Evolutionary conservation across 2,797 vertebrate species (phyloP).

Genomic region (Phaenicophaeus curvirostris): DNA sequence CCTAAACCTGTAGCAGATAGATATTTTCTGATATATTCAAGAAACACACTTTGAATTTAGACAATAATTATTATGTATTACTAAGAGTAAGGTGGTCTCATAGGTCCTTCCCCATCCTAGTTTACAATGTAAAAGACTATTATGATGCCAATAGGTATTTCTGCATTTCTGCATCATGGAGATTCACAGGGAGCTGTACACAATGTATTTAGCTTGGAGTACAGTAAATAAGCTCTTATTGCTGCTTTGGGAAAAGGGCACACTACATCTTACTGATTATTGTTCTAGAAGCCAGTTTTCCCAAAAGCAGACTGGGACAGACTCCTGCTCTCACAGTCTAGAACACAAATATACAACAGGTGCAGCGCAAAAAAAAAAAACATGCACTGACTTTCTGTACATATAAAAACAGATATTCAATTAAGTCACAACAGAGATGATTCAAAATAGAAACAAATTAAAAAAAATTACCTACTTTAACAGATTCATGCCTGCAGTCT

Average conservation of each 20-base stretch:
- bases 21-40: neutral
- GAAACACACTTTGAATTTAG: neutral
- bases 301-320: conserved; percentile 32
- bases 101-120: neutral
- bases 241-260: conserved; percentile 26
- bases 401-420: conserved; percentile 42
- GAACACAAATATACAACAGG: conserved; percentile 47
- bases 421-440: conserved; percentile 58
- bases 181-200: conserved; percentile 39
- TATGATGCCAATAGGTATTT: neutral
- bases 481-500: conserved; percentile 74
- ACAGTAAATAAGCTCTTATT: conserved; percentile 37
- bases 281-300: conserved; percentile 55
- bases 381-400: neutral
- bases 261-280: conserved; percentile 45
- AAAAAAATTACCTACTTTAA: conserved; percentile 73
- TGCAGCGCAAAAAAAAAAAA: conserved; percentile 30
- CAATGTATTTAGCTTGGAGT: conserved; percentile 28
- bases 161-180: neutral
- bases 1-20: conserved; percentile 12
- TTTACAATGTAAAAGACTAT: neutral
- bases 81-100: neutral
- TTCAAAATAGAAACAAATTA: conserved; percentile 51
- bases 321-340: conserved; percentile 34
- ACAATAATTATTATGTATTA: neutral